These are phyloP conservation scores for Stenurella melanura DNA, from an alignment of 2,888 invertebrate genomes.

Conservation along the genomic window DNA sequence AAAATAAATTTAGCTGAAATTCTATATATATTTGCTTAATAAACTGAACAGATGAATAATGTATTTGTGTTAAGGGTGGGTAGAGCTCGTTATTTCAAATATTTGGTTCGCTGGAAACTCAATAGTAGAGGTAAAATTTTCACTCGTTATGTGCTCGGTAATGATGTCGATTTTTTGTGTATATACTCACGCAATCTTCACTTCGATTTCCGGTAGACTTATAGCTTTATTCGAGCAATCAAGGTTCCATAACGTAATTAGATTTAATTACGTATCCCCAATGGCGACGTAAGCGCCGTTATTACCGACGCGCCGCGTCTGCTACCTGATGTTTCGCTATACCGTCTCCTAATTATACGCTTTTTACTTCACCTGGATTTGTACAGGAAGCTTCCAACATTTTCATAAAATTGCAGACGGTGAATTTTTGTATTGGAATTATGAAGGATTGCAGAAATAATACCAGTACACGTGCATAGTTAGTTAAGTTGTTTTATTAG, in stretches of 20 bases:
- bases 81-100: slow-evolving; percentile 42
- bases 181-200: slow-evolving; percentile 63
- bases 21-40: slow-evolving; percentile 40
- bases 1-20: slow-evolving; percentile 39
- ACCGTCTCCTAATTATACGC: slow-evolving; percentile 25
- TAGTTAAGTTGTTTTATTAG: too few species aligned
- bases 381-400: slow-evolving; percentile 35
- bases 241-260: slow-evolving; percentile 68
- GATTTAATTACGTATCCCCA: slow-evolving; percentile 58
- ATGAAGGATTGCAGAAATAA: not conserved
- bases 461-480: too few species aligned
- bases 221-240: slow-evolving; percentile 68
- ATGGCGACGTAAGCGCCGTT: slow-evolving; percentile 45
- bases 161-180: slow-evolving; percentile 48
- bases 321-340: slow-evolving; percentile 44
- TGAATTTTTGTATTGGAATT: not conserved
- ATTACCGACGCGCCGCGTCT: slow-evolving; percentile 44
- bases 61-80: slow-evolving; percentile 43
- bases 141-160: slow-evolving; percentile 44
- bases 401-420: slow-evolving; percentile 15
- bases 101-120: slow-evolving; percentile 38
- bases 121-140: slow-evolving; percentile 37
- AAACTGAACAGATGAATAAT: slow-evolving; percentile 40
- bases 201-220: slow-evolving; percentile 68
- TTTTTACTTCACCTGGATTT: slow-evolving; percentile 23